These are phyloP conservation scores for Premnoplex brunnescens DNA, from an alignment of 2,797 vertebrate genomes.

Conservation along the genomic window DNA sequence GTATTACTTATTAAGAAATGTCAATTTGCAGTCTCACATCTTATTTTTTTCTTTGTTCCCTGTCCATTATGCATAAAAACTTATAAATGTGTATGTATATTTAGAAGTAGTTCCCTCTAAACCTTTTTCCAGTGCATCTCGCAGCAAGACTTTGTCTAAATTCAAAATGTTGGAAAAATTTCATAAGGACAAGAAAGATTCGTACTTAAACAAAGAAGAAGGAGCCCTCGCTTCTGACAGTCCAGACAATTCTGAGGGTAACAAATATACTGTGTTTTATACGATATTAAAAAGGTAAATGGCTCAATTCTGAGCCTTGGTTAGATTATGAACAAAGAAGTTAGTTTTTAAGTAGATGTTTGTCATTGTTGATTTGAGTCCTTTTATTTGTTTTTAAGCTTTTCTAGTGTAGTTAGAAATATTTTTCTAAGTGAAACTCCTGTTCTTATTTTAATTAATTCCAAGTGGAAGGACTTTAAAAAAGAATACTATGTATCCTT, in stretches of 20 bases:
- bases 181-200: constrained; percentile 47
- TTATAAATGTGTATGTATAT: neutral
- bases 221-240: constrained; percentile 36
- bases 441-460: neutral
- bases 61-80: constrained; percentile 3
- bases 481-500: neutral
- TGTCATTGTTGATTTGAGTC: neutral
- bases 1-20: neutral
- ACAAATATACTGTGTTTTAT: constrained; percentile 12
- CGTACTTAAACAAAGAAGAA: constrained; percentile 13
- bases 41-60: constrained; percentile 34
- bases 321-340: neutral
- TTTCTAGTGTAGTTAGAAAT: neutral
- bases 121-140: constrained; percentile 70
- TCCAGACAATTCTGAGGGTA: constrained; percentile 54
- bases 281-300: neutral
- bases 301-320: neutral
- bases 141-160: constrained; percentile 73
- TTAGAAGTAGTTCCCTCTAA: constrained; percentile 57
- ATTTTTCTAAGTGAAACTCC: neutral
- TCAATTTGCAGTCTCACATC: neutral
- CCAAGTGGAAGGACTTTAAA: neutral
- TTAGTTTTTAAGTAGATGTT: neutral
- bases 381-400: neutral
- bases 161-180: constrained; percentile 48